These are phyloP conservation scores for Andrena minutula DNA, from an alignment of 2,888 invertebrate genomes.

Conservation along the genomic window DNA sequence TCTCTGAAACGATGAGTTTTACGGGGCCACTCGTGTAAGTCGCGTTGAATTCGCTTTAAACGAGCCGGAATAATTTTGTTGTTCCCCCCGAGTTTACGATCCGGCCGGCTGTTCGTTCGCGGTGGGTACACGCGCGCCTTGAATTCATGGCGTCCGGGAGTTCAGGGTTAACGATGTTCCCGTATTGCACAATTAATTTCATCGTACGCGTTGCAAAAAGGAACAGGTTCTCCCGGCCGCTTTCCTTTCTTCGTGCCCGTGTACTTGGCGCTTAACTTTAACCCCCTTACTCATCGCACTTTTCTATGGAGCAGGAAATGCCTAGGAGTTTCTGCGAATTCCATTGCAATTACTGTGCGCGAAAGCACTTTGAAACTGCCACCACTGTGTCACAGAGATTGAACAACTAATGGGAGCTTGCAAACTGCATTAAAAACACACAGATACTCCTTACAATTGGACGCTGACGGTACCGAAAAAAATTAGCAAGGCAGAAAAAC, in stretches of 20 bases:
- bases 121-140: slow-evolving; percentile 11
- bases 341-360: too few species aligned
- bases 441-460: too few species aligned
- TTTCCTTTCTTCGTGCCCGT: slow-evolving; percentile 1
- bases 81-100: slow-evolving; percentile 42
- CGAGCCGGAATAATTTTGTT: slow-evolving; percentile 37
- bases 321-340: too few species aligned
- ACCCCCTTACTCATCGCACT: neutral
- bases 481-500: too few species aligned
- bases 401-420: too few species aligned
- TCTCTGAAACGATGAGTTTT: slow-evolving; percentile 9
- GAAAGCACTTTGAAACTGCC: too few species aligned
- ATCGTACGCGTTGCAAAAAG: slow-evolving; percentile 25
- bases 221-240: slow-evolving; percentile 50
- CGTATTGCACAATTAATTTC: slow-evolving; percentile 50
- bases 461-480: too few species aligned
- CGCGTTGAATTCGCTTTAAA: slow-evolving; percentile 24
- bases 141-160: slow-evolving; percentile 20
- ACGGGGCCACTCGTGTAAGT: neutral
- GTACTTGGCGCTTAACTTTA: neutral
- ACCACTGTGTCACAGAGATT: too few species aligned
- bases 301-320: too few species aligned
- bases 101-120: slow-evolving; percentile 13
- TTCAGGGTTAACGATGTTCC: slow-evolving; percentile 58
- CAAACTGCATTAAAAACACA: too few species aligned